phyloP scores from a whole-genome alignment of 2,113 vertebrate species.

The Bubo scandiacus region DNA sequence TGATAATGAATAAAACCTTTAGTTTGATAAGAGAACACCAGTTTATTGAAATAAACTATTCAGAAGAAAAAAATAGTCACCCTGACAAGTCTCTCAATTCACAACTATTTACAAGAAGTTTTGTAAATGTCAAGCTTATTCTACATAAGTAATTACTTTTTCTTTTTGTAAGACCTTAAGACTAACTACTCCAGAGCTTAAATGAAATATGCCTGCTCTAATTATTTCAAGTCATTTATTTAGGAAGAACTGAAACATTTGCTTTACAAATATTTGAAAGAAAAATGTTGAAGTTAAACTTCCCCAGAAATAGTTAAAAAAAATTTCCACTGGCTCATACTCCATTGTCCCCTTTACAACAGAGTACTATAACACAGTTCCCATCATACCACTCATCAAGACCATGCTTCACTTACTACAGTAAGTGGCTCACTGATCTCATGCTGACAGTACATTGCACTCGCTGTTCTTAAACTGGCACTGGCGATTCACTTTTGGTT shows the following conservation, averaged over 20 bases:
- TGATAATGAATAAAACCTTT: background rate
- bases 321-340: background rate
- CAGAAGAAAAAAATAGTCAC: background rate
- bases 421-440: background rate
- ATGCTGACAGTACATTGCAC: background rate
- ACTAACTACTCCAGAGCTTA: background rate
- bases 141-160: accelerated
- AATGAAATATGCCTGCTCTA: background rate
- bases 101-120: background rate
- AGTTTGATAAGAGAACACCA: background rate
- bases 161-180: background rate
- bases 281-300: background rate
- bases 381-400: background rate
- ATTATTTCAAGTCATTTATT: background rate
- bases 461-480: background rate
- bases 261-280: background rate
- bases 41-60: background rate
- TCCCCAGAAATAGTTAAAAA: background rate
- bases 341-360: background rate
- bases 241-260: background rate
- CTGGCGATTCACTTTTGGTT: background rate
- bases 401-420: background rate
- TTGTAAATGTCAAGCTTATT: background rate
- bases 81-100: background rate
- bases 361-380: background rate